Evolutionary conservation across 2,797 vertebrate species (phyloP), one percentile per base, ranked within the genome.

Genomic region (Cossypha caffra): DNA sequence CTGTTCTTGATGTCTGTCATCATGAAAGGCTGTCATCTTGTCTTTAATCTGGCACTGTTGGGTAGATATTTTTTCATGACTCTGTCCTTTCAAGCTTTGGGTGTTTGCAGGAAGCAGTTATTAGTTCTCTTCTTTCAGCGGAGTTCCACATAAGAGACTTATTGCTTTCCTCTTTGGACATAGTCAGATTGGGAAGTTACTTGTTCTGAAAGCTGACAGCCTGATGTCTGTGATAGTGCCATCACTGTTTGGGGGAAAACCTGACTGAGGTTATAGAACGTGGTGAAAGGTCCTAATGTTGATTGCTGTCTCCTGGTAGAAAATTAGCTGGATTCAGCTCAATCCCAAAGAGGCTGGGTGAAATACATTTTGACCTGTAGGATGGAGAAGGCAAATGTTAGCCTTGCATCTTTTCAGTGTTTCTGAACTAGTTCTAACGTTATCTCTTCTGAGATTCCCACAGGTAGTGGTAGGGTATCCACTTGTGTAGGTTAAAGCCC

Each of bases 1-100:
- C 90, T 95, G 45, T 79, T 92, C 59, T 80, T 80, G 78, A 76
- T 95, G 64, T 54, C 45, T 85, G 33, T 82, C 28, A 59, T 77
- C 57, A 47, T 77, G 85, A 94, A 91, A 95, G 79, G 45, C 89
- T 80, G 81, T 94, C 78, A 51, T 93, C 61, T 77, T 55, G 15
- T 80, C 91, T 95, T 86, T 83, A 87, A 54, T 95, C 50, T 86
- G 52, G 24, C 68, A 19, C n/a, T 79, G 28, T 24, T 77, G 55
- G 54, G 33, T 77, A 47, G 82, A 54, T 88, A 51, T 2, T 74
- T 42, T 93, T 90, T 74, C 23, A 31, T 86, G 68, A 64, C 51
- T 86, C 37, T 35, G 8, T 55, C 43, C 67, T 95, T 95, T 96
- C 79, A 95, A 90, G 79, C 58, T 88, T 72, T 64, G 73, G n/a